Conservation (phyloP, 2,797 vertebrate genomes). For the Sebastes steindachneri region DNA sequence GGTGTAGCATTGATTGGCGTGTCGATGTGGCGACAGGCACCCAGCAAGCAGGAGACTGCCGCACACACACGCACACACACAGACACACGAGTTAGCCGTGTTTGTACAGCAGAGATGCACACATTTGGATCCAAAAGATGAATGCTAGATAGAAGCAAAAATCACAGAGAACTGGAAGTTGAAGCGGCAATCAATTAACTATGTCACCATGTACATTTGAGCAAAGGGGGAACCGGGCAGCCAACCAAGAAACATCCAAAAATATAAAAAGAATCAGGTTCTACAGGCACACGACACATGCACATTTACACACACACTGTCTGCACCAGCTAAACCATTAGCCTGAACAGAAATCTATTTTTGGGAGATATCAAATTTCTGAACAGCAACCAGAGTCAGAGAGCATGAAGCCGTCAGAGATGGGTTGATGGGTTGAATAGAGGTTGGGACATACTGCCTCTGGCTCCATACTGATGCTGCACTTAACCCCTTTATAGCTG, state of each 20-base stretch:
- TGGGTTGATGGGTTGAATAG: conserved; percentile 30
- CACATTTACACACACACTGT: not conserved
- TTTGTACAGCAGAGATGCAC: not conserved
- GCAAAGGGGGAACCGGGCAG: not conserved
- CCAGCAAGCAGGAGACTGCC: conserved; percentile 32
- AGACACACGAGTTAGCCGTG: not conserved
- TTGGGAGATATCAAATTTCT: conserved; percentile 48
- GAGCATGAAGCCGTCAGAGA: conserved; percentile 39
- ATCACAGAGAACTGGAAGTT: not conserved
- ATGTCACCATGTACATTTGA: conserved; percentile 9
- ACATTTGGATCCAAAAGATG: not conserved
- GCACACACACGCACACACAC: not conserved
- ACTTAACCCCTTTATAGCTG: conserved; percentile 8
- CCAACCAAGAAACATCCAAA: not conserved
- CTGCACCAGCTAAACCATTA: conserved; percentile 40
- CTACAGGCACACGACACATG: not conserved
- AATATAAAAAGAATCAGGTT: conserved; percentile 17
- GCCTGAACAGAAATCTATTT: conserved; percentile 57
- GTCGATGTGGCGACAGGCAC: conserved; percentile 44
- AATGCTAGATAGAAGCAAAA: conserved; percentile 1
- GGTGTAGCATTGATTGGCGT: conserved; percentile 63
- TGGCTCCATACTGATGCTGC: not conserved
- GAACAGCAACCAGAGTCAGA: conserved; percentile 42
- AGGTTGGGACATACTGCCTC: conserved; percentile 23
- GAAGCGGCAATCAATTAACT: conserved; percentile 6